These are phyloP conservation scores for Antennarius striatus DNA, from an alignment of 2,113 vertebrate genomes.

Conservation along the genomic window DNA sequence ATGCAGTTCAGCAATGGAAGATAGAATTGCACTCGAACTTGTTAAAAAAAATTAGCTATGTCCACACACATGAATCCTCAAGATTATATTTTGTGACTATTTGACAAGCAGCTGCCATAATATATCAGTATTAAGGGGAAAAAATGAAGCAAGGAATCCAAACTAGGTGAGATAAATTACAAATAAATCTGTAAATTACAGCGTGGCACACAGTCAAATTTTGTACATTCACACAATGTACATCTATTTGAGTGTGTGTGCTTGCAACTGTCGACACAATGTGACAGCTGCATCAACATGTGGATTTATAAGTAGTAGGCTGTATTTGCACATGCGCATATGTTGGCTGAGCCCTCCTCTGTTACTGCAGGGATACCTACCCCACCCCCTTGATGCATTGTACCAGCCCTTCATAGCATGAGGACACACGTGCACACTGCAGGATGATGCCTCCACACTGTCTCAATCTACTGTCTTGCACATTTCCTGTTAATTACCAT, in stretches of 20 bases:
- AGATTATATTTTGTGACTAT: too few species aligned
- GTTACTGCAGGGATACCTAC: constrained; percentile 59
- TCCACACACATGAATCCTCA: too few species aligned
- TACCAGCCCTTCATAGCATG: constrained; percentile 36
- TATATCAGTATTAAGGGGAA: too few species aligned
- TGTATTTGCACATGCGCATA: constrained; percentile 61
- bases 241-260: background rate
- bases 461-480: constrained; percentile 11
- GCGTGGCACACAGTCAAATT: too few species aligned
- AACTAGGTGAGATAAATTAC: background rate
- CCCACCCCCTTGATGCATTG: constrained; percentile 56
- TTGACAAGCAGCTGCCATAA: too few species aligned
- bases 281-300: constrained; percentile 30
- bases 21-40: too few species aligned
- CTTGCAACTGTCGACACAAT: background rate
- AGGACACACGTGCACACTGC: constrained; percentile 23
- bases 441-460: constrained; percentile 11
- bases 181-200: background rate
- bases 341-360: constrained; percentile 55
- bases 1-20: too few species aligned
- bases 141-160: background rate
- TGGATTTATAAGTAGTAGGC: constrained; percentile 7
- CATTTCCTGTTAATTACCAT: constrained; percentile 20
- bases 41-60: too few species aligned
- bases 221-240: too few species aligned